Conservation (phyloP, 2,797 vertebrate genomes). For the Oreortyx pictus region DNA sequence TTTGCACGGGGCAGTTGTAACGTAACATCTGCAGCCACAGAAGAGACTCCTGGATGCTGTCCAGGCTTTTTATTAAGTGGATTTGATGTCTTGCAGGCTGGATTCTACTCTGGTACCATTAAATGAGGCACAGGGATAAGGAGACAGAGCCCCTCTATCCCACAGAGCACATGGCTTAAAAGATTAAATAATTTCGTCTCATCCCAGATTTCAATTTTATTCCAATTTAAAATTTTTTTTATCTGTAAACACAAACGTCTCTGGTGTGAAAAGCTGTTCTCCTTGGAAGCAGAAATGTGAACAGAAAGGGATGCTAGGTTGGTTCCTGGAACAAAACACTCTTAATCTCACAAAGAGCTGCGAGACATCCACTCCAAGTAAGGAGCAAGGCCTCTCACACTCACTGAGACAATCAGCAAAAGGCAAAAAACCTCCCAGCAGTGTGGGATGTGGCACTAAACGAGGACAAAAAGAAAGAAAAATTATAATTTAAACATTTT, state of each 20-base stretch:
- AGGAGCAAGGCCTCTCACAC: neutral
- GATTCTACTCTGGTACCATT: slow-evolving; percentile 43
- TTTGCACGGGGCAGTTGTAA: neutral
- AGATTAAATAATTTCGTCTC: slow-evolving; percentile 59
- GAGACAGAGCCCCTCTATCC: slow-evolving; percentile 23
- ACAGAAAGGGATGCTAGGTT: neutral
- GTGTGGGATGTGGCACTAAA: neutral
- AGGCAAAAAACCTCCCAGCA: neutral
- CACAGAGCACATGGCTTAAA: slow-evolving; percentile 31
- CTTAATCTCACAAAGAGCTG: neutral
- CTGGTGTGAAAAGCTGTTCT: slow-evolving; percentile 1
- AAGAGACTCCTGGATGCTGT: slow-evolving; percentile 3
- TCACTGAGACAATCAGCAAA: neutral
- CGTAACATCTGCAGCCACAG: slow-evolving; percentile 8
- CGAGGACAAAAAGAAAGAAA: neutral
- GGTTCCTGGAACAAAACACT: neutral
- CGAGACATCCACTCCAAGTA: neutral
- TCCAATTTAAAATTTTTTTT: neutral
- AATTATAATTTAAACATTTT: neutral
- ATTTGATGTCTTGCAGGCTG: slow-evolving; percentile 47
- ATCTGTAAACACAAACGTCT: slow-evolving; percentile 34
- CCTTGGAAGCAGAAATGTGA: slow-evolving; percentile 10
- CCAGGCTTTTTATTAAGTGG: slow-evolving; percentile 49
- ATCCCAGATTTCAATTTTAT: slow-evolving; percentile 33
- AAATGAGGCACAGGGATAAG: slow-evolving; percentile 54